phyloP scores from a whole-genome alignment of 2,888 invertebrate species.

The Ametastegia equiseti region DNA sequence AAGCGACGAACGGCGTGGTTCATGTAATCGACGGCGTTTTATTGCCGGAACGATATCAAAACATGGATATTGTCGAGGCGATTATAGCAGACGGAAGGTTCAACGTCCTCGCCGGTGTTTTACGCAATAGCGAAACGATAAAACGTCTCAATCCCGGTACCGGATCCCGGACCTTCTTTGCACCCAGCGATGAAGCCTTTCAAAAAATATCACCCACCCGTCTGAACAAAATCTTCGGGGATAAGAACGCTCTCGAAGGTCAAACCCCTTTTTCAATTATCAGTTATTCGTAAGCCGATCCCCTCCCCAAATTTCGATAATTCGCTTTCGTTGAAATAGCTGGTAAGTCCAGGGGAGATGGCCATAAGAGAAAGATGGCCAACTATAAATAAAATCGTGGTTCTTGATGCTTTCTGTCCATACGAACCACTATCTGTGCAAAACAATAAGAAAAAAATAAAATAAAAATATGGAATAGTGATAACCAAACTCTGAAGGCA shows the following conservation, averaged over 20 bases:
- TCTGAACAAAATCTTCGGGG: conserved; percentile 66
- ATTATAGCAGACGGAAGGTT: conserved; percentile 80
- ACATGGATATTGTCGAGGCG: conserved; percentile 79
- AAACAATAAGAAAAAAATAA: too few relatives aligned
- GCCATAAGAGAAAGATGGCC: too few relatives aligned
- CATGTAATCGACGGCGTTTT: conserved; percentile 82
- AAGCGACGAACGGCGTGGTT: conserved; percentile 83
- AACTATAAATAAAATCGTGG: too few relatives aligned
- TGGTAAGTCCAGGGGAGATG: too few relatives aligned
- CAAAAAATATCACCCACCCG: conserved; percentile 75
- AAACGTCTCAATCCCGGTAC: conserved; percentile 77
- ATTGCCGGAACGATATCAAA: conserved; percentile 29
- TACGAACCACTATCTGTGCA: too few relatives aligned
- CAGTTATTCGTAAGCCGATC: too few relatives aligned
- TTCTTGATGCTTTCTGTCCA: too few relatives aligned
- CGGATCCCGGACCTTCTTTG: conserved; percentile 82
- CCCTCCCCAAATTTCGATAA: too few relatives aligned
- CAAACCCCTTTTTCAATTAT: too few relatives aligned
- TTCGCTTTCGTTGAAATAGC: too few relatives aligned
- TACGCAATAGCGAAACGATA: conserved; percentile 79
- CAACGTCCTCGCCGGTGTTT: conserved; percentile 78
- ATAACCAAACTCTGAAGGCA: too few relatives aligned
- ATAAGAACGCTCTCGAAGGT: conserved; percentile 72
- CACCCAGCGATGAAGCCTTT: conserved; percentile 84
- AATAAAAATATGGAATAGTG: too few relatives aligned